phyloP scores from a whole-genome alignment of 2,113 vertebrate species.

The Struthio camelus region DNA sequence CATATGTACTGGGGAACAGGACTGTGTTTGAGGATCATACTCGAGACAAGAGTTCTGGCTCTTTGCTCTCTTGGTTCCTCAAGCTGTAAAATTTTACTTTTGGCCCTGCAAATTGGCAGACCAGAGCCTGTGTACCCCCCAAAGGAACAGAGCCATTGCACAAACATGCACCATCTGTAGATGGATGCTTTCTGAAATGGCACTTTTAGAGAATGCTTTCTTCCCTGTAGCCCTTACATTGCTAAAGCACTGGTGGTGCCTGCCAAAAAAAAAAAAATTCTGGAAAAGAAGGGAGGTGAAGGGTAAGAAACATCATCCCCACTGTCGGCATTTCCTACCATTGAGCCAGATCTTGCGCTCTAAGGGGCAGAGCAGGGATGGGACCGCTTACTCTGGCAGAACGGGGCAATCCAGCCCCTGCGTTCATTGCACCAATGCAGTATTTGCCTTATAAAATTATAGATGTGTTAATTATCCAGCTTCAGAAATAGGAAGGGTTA shows the following conservation, averaged over 20 bases:
- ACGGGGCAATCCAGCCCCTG: neutral
- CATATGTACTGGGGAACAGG: neutral
- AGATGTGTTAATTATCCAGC: slow-evolving; percentile 28
- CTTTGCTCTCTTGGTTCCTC: neutral
- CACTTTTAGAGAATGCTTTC: neutral
- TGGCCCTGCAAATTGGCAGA: neutral
- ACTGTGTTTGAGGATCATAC: neutral
- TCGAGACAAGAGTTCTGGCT: neutral
- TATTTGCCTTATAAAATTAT: neutral
- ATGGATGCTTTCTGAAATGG: neutral
- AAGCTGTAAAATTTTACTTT: neutral
- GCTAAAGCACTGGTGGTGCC: neutral
- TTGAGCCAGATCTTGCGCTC: neutral
- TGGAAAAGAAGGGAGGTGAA: neutral
- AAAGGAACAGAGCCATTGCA: neutral
- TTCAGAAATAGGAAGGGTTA: neutral
- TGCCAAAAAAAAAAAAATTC: neutral
- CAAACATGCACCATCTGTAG: neutral
- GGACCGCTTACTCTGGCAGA: neutral
- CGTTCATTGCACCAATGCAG: neutral
- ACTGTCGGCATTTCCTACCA: neutral
- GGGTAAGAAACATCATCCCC: neutral
- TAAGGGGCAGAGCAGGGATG: neutral
- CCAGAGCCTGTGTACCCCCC: neutral
- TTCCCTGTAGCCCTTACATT: neutral